phyloP scores from a whole-genome alignment of 2,797 vertebrate species.

The Pangasius macronema region DNA sequence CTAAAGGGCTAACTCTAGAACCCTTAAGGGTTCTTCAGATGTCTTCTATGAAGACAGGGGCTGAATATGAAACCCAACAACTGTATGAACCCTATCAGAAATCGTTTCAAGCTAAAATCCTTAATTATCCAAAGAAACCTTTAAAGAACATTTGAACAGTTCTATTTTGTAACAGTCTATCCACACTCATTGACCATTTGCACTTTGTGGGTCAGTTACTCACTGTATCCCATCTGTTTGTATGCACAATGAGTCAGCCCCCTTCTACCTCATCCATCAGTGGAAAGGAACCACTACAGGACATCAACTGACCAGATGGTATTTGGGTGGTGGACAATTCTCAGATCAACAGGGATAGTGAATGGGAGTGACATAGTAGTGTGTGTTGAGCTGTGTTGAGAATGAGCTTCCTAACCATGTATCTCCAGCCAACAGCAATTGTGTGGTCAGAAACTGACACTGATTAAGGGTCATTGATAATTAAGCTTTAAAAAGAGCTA shows the following conservation, averaged over 20 bases:
- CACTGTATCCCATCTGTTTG: background rate
- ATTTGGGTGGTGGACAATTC: background rate
- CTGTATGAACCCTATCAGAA: background rate
- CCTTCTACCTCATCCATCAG: background rate
- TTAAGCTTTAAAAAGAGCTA: background rate
- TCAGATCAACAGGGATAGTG: background rate
- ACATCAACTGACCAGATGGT: constrained; percentile 7
- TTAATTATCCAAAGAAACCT: background rate
- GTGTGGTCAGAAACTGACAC: background rate
- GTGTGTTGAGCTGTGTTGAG: background rate
- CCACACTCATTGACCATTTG: background rate
- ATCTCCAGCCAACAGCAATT: background rate
- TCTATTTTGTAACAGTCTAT: background rate
- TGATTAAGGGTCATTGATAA: background rate
- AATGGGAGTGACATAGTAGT: background rate
- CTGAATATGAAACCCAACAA: background rate
- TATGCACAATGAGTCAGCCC: background rate
- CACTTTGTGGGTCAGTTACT: background rate
- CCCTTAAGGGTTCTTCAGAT: background rate
- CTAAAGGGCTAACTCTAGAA: background rate
- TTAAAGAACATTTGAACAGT: background rate
- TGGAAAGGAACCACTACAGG: background rate
- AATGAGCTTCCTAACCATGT: background rate
- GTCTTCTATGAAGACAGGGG: background rate
- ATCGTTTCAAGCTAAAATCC: background rate